These are phyloP conservation scores for Leguminivora glycinivorella DNA, from an alignment of 1,140 invertebrate genomes.

Conservation along the genomic window DNA sequence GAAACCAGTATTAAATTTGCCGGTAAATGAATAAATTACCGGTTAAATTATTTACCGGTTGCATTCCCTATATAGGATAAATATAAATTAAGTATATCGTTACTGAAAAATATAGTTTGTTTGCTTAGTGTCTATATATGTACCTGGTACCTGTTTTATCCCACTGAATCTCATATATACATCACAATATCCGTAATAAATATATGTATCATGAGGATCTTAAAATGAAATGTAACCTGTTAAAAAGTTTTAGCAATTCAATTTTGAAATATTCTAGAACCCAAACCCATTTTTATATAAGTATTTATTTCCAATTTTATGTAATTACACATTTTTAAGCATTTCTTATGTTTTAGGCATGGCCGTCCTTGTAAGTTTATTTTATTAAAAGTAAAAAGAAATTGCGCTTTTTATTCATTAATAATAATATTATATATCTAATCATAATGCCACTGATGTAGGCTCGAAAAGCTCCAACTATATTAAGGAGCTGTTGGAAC, in stretches of 20 bases:
- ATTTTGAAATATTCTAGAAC: not conserved
- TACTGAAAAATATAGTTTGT: not conserved
- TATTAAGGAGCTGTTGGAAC: too few relatives aligned
- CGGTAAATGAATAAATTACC: too few relatives aligned
- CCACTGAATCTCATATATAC: not conserved
- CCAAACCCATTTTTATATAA: not conserved
- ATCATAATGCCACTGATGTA: too few relatives aligned
- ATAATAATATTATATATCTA: too few relatives aligned
- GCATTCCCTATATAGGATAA: not conserved
- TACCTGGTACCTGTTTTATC: conserved; percentile 6
- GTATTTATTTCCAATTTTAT: not conserved
- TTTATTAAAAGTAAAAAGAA: conserved; percentile 44
- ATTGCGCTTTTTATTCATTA: not conserved
- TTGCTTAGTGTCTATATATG: conserved; percentile 16
- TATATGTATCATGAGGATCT: not conserved
- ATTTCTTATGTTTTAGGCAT: conserved; percentile 35
- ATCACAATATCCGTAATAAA: not conserved
- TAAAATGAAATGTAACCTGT: not conserved
- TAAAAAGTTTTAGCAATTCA: not conserved
- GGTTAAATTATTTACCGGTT: too few relatives aligned
- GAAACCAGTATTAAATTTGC: too few relatives aligned
- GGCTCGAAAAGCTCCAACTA: too few relatives aligned
- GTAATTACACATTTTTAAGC: conserved; percentile 31
- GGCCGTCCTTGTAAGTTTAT: conserved; percentile 46
- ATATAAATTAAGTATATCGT: not conserved